A percentile compares a stretch with the other conserved stretches of the same genome.
Evolutionary conservation across 2,888 invertebrate genomes (phyloP).

Genomic region (Scaeva pyrastri): DNA sequence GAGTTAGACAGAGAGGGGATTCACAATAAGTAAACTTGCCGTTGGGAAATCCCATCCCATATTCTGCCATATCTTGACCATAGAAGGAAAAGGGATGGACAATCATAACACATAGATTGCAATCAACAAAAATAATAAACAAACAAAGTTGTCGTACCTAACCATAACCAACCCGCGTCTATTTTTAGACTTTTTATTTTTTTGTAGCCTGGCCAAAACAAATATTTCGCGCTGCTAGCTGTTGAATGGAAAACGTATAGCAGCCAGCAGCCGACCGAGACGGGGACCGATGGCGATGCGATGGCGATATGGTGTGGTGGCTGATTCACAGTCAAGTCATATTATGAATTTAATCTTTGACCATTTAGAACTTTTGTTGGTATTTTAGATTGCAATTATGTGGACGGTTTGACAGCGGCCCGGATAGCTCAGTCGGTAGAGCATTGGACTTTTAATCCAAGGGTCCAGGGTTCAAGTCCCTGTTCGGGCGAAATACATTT

Average conservation of each 20-base stretch:
- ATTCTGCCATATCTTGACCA: background rate
- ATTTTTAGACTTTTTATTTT: conserved; percentile 37
- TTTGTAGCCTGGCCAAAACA: background rate
- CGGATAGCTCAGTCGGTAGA: conserved; percentile 74
- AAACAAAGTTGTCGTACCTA: conserved; percentile 33
- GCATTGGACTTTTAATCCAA: conserved; percentile 75
- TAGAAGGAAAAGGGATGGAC: background rate
- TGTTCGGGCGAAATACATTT: conserved; percentile 60
- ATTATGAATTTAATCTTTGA: background rate
- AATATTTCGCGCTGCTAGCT: conserved; percentile 6
- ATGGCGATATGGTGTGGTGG: background rate
- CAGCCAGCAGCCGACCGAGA: conserved; percentile 7
- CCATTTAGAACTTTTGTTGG: background rate
- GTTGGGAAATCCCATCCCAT: conserved; percentile 22
- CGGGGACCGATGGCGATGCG: background rate
- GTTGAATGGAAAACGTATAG: conserved; percentile 37
- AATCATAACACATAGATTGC: conserved; percentile 40
- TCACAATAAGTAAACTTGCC: conserved; percentile 29
- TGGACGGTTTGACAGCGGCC: conserved; percentile 35
- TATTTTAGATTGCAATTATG: conserved; percentile 27
- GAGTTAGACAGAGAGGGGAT: background rate
- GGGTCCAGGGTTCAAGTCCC: conserved; percentile 74
- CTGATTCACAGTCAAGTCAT: background rate
- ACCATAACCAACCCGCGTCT: conserved; percentile 11
- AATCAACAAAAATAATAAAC: conserved; percentile 28